Evolutionary conservation across 2,113 vertebrate genomes (phyloP).

Genomic region (Callospermophilus lateralis): DNA sequence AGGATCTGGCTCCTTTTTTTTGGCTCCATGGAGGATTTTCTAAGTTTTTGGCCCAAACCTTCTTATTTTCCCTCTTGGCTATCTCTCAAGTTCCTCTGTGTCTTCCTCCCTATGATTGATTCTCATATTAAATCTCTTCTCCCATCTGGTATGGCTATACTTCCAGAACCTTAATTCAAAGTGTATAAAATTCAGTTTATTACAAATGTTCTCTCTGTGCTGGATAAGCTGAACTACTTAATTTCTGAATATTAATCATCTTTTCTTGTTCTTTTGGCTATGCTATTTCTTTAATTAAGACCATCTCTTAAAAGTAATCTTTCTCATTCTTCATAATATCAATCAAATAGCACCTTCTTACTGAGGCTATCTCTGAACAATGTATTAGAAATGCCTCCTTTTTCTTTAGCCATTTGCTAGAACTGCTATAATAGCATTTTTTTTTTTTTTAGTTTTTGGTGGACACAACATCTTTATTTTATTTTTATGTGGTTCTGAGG

Average conservation of each 20-base stretch:
- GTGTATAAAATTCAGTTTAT: background rate
- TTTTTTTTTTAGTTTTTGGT: too few relatives aligned
- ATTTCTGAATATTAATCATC: background rate
- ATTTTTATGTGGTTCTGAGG: too few relatives aligned
- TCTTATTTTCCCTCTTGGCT: background rate
- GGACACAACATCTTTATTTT: too few relatives aligned
- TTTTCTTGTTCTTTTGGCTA: background rate
- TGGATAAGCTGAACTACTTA: background rate
- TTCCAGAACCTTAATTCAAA: background rate
- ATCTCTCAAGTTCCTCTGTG: background rate
- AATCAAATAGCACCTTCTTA: background rate
- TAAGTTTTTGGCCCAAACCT: background rate
- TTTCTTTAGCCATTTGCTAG: background rate
- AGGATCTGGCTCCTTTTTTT: background rate
- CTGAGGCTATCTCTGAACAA: background rate
- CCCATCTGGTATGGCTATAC: background rate
- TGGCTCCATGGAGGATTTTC: background rate
- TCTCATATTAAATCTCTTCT: background rate
- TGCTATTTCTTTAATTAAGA: background rate
- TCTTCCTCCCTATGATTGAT: background rate
- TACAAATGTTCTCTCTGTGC: background rate
- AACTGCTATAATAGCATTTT: background rate
- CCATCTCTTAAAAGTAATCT: background rate
- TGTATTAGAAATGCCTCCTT: background rate
- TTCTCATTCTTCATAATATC: background rate